Evolutionary conservation across 2,113 vertebrate genomes (phyloP).

Genomic region (Gambusia affinis): DNA sequence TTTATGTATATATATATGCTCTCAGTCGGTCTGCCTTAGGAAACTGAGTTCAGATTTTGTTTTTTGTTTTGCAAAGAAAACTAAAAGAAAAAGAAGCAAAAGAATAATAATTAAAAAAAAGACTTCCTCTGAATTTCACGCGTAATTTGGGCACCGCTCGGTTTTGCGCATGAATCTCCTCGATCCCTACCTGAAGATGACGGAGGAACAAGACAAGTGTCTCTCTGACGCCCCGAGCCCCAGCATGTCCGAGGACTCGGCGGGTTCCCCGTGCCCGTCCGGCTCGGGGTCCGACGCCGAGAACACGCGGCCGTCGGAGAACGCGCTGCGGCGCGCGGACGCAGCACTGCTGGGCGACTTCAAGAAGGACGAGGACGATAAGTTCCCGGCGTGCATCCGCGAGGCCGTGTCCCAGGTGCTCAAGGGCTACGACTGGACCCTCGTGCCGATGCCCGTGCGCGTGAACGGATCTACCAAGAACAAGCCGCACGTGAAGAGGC

Average conservation of each 20-base stretch:
- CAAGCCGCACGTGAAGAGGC: conserved; percentile 92
- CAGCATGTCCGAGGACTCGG: conserved; percentile 95
- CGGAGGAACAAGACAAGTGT: conserved; percentile 97
- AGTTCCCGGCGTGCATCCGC: conserved; percentile 96
- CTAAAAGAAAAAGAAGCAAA: background rate
- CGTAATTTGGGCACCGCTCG: conserved; percentile 56
- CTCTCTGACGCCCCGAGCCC: conserved; percentile 96
- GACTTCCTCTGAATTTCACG: conserved; percentile 39
- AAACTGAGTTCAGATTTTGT: conserved; percentile 30
- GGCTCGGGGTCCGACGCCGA: conserved; percentile 95
- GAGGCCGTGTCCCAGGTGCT: conserved; percentile 98
- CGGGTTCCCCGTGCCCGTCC: conserved; percentile 92
- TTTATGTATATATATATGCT: background rate
- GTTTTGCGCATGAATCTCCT: conserved; percentile 93
- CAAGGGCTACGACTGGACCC: conserved; percentile 98
- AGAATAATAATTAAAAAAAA: background rate
- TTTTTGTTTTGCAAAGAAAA: conserved; percentile 11
- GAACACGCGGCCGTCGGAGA: conserved; percentile 91
- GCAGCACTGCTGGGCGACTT: conserved; percentile 77
- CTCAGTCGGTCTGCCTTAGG: conserved; percentile 13
- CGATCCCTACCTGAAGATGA: conserved; percentile 98
- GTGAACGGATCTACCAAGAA: conserved; percentile 95
- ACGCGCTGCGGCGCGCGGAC: conserved; percentile 85
- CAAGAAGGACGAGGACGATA: conserved; percentile 96
- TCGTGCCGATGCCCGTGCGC: conserved; percentile 96